Evolutionary conservation across 2,888 invertebrate species (phyloP).

Genomic region (Ormyrus nitidulus): DNA sequence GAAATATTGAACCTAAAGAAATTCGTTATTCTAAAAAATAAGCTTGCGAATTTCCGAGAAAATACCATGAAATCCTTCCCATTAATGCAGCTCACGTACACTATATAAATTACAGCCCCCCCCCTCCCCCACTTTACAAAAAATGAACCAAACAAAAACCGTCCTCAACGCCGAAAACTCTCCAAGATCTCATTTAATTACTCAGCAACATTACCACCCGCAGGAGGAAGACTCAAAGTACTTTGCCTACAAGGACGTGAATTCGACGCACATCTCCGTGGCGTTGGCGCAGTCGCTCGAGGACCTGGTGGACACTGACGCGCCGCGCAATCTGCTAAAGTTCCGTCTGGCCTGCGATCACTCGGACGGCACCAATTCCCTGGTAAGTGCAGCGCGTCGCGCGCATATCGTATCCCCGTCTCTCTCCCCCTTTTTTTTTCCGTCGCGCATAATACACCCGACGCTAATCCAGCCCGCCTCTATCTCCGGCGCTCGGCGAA

Average conservation of each 20-base stretch:
- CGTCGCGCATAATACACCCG: background rate
- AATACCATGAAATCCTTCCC: too few relatives aligned
- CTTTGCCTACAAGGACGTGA: conserved; percentile 85
- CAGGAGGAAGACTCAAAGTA: conserved; percentile 84
- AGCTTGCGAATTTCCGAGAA: too few relatives aligned
- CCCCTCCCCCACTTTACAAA: too few relatives aligned
- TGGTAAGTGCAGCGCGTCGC: conserved; percentile 74
- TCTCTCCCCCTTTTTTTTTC: background rate
- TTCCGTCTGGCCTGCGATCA: conserved; percentile 87
- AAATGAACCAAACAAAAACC: background rate
- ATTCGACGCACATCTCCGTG: conserved; percentile 86
- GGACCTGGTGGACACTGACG: conserved; percentile 87
- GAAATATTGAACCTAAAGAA: too few relatives aligned
- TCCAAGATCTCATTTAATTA: background rate
- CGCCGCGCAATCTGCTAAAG: conserved; percentile 88
- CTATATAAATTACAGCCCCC: too few relatives aligned
- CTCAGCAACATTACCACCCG: conserved; percentile 54
- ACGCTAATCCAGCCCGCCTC: too few relatives aligned
- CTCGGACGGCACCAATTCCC: conserved; percentile 81
- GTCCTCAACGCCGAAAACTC: too few relatives aligned
- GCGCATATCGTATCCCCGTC: background rate
- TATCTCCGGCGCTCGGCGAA: too few relatives aligned
- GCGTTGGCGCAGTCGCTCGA: conserved; percentile 87
- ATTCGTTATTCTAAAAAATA: too few relatives aligned
- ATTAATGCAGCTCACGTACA: too few relatives aligned